These are phyloP conservation scores for Epinephelus cyanopodus DNA, from an alignment of 2,113 vertebrate genomes.

Conservation along the genomic window DNA sequence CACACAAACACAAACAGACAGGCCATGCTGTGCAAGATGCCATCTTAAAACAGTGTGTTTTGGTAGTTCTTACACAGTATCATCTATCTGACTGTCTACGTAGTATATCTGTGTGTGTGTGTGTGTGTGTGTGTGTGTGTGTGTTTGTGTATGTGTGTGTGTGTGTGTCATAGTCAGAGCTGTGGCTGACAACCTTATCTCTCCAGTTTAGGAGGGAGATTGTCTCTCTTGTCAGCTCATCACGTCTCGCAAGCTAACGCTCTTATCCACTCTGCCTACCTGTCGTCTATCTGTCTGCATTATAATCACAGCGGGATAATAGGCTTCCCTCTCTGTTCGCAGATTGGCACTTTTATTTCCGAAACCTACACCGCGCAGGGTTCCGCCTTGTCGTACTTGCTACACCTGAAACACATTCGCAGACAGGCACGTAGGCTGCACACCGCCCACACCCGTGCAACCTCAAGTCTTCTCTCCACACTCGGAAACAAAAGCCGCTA, in stretches of 20 bases:
- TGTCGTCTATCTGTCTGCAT: slow-evolving; percentile 83
- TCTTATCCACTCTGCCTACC: slow-evolving; percentile 80
- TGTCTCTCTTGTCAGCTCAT: slow-evolving; percentile 78
- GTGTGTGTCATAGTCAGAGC: slow-evolving; percentile 64
- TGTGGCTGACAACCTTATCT: slow-evolving; percentile 77
- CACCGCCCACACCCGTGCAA: slow-evolving; percentile 56
- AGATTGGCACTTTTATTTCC: slow-evolving; percentile 79
- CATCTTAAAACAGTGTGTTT: slow-evolving; percentile 56
- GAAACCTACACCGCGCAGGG: slow-evolving; percentile 33
- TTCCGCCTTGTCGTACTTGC: slow-evolving; percentile 52
- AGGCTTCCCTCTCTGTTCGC: slow-evolving; percentile 62
- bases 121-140: slow-evolving; percentile 48
- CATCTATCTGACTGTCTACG: slow-evolving; percentile 52
- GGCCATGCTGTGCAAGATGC: slow-evolving; percentile 45
- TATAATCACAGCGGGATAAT: slow-evolving; percentile 81
- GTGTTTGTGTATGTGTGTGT: slow-evolving; percentile 55
- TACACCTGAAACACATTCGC: slow-evolving; percentile 66
- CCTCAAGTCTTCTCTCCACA: slow-evolving; percentile 57
- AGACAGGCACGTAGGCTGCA: slow-evolving; percentile 57
- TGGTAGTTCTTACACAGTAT: slow-evolving; percentile 42
- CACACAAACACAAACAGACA: slow-evolving; percentile 65
- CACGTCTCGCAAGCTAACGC: slow-evolving; percentile 74
- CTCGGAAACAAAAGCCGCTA: slow-evolving; percentile 79
- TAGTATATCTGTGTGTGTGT: slow-evolving; percentile 2
- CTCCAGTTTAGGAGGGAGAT: slow-evolving; percentile 78